These are phyloP conservation scores for Ceratina australensis DNA, from an alignment of 1,140 invertebrate species.

Conservation along the genomic window DNA sequence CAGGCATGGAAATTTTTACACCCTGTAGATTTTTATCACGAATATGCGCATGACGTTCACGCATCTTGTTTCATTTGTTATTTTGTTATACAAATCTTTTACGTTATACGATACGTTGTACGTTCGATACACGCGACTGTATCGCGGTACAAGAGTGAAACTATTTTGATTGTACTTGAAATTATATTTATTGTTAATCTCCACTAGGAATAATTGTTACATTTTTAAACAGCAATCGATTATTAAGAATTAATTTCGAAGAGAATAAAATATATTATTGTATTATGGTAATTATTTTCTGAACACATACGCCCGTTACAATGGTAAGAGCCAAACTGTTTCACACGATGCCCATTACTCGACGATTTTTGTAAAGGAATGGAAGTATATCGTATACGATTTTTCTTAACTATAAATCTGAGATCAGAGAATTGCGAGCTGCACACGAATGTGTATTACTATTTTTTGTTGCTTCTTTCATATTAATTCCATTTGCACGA, in stretches of 20 bases:
- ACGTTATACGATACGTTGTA: slow-evolving; percentile 24
- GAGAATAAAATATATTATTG: slow-evolving; percentile 27
- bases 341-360: background rate
- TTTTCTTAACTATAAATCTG: too few relatives aligned
- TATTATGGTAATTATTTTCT: slow-evolving; percentile 42
- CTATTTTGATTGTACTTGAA: slow-evolving; percentile 39
- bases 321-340: background rate
- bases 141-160: slow-evolving; percentile 13
- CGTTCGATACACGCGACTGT: slow-evolving; percentile 23
- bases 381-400: slow-evolving; percentile 22
- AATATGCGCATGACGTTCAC: slow-evolving; percentile 15
- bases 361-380: background rate
- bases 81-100: slow-evolving; percentile 10
- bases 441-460: background rate
- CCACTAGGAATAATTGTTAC: slow-evolving; percentile 31
- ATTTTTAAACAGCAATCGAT: slow-evolving; percentile 11
- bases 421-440: slow-evolving; percentile 1
- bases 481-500: too few relatives aligned
- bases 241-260: background rate
- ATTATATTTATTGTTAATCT: slow-evolving; percentile 8
- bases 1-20: slow-evolving; percentile 9
- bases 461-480: slow-evolving; percentile 24
- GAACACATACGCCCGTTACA: slow-evolving; percentile 23
- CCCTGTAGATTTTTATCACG: background rate
- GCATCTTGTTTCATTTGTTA: slow-evolving; percentile 18